Evolutionary conservation across 2,888 invertebrate genomes (phyloP).

Genomic region (Drosophila neotestacea): DNA sequence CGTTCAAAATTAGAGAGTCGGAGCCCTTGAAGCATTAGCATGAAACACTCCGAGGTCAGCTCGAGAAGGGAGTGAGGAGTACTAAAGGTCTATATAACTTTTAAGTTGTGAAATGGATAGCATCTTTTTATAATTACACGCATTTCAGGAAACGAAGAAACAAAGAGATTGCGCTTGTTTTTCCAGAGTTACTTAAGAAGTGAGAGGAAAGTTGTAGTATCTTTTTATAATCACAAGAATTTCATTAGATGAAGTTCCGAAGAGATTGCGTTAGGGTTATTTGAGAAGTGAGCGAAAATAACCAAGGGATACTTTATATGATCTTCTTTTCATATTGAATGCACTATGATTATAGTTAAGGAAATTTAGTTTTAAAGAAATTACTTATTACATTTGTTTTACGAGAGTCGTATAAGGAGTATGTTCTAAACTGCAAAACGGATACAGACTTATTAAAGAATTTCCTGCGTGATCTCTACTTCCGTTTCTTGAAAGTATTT

Average conservation of each 20-base stretch:
- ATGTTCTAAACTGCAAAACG: not conserved
- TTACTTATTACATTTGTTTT: not conserved
- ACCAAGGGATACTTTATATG: not conserved
- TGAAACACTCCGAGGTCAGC: slow-evolving; percentile 20
- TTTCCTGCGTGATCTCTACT: not conserved
- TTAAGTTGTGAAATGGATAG: not conserved
- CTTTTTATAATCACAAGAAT: too few species aligned
- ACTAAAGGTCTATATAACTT: not conserved
- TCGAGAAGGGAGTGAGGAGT: not conserved
- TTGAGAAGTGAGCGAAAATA: not conserved
- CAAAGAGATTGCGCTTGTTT: not conserved
- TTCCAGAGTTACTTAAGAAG: not conserved
- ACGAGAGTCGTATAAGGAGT: not conserved
- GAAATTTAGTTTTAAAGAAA: not conserved
- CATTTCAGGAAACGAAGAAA: not conserved
- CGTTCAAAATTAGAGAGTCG: slow-evolving; percentile 41
- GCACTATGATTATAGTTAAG: not conserved
- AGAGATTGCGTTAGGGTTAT: too few species aligned
- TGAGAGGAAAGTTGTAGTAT: not conserved
- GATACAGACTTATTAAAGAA: not conserved
- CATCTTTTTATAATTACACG: not conserved
- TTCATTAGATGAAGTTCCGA: too few species aligned
- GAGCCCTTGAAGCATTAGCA: slow-evolving; percentile 38
- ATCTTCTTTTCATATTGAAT: too few species aligned
- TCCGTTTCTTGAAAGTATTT: slow-evolving; percentile 1